These are phyloP conservation scores for Augiades crinisus DNA, from an alignment of 2,888 invertebrate genomes.

Conservation along the genomic window DNA sequence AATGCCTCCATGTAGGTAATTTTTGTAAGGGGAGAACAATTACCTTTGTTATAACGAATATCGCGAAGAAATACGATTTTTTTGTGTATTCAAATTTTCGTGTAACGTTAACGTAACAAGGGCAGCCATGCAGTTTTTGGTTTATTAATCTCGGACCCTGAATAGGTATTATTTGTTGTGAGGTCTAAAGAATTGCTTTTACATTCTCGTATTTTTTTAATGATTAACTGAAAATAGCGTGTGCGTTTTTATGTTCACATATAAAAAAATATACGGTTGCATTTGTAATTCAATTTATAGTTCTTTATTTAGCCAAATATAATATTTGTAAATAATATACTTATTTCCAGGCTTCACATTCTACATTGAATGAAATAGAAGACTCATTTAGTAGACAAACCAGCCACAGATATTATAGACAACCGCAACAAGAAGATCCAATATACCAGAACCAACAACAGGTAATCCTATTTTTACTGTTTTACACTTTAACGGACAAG, in stretches of 20 bases:
- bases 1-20: slow-evolving; percentile 17
- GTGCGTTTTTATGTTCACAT: too few relatives aligned
- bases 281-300: too few relatives aligned
- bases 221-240: too few relatives aligned
- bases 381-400: slow-evolving; percentile 75
- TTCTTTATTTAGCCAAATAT: too few relatives aligned
- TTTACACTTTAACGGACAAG: too few relatives aligned
- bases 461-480: slow-evolving; percentile 43
- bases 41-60: slow-evolving; percentile 7
- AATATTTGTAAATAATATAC: too few relatives aligned
- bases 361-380: slow-evolving; percentile 72
- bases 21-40: slow-evolving; percentile 16
- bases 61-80: background rate
- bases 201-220: too few relatives aligned
- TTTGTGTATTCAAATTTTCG: background rate
- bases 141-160: background rate
- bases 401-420: slow-evolving; percentile 68
- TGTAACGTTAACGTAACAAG: background rate
- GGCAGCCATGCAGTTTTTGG: background rate
- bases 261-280: too few relatives aligned
- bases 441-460: slow-evolving; percentile 78
- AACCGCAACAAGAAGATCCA: slow-evolving; percentile 66
- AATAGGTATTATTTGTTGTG: background rate
- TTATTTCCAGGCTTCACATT: slow-evolving; percentile 69
- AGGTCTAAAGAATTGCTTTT: too few relatives aligned